phyloP scores from a whole-genome alignment of 2,113 vertebrate species.

The Sapajus apella region DNA sequence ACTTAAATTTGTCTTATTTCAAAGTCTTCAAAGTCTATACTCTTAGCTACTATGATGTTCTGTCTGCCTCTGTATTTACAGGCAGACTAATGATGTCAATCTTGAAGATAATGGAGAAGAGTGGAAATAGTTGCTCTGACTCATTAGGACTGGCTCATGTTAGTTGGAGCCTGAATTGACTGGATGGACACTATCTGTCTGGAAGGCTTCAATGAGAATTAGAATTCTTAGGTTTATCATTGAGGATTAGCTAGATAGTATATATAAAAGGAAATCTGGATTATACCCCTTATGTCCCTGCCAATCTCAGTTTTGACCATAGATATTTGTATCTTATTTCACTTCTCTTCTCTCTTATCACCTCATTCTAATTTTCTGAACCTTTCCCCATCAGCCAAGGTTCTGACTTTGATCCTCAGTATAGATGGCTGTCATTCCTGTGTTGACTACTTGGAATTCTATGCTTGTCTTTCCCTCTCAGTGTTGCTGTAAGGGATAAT shows the following conservation, averaged over 20 bases:
- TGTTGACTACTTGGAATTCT: slow-evolving; percentile 25
- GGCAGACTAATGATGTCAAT: not conserved
- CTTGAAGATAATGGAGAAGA: not conserved
- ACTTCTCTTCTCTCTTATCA: slow-evolving; percentile 1
- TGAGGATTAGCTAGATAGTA: not conserved
- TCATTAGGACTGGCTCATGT: slow-evolving; percentile 14
- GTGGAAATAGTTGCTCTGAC: not conserved
- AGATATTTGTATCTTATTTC: slow-evolving; percentile 12
- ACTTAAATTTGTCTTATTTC: not conserved
- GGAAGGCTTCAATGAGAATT: not conserved
- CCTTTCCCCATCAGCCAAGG: slow-evolving; percentile 11
- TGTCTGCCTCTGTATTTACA: not conserved
- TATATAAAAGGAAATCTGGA: slow-evolving; percentile 9
- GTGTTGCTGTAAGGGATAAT: not conserved
- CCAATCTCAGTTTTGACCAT: not conserved
- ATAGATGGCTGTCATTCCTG: slow-evolving; percentile 11
- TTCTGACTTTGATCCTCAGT: not conserved
- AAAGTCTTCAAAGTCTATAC: slow-evolving; percentile 16
- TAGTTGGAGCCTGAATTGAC: not conserved
- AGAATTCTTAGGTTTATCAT: slow-evolving; percentile 19
- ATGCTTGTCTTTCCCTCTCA: not conserved
- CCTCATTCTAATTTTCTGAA: not conserved
- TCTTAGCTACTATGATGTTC: not conserved
- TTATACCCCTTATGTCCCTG: not conserved
- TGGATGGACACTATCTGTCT: not conserved